Percentiles rank a stretch among this genome's conserved stretches.
Conservation (phyloP, 2,888 invertebrate species). For the Caenorhabditis angaria region DNA sequence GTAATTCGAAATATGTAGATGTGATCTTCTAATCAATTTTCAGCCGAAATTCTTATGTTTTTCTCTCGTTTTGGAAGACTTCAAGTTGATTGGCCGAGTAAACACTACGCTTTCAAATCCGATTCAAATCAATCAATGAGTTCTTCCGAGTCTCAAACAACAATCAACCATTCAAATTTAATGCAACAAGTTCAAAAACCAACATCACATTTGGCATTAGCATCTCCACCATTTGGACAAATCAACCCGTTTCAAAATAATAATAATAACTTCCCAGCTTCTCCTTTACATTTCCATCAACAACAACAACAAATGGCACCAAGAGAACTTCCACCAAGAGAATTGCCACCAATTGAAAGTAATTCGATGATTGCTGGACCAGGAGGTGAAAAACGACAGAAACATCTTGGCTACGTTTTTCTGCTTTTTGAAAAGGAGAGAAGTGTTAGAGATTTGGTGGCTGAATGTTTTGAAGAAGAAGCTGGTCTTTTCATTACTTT, state of each 20-base stretch:
- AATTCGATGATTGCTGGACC: neutral
- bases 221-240: conserved; percentile 35
- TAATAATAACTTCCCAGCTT: too few species aligned
- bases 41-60: conserved; percentile 96
- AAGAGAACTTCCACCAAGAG: neutral
- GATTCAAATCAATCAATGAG: conserved; percentile 89
- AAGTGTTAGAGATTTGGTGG: conserved; percentile 94
- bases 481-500: conserved; percentile 84
- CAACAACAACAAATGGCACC: too few species aligned
- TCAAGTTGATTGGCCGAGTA: conserved; percentile 99
- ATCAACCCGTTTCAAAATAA: conserved; percentile 36
- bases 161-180: neutral
- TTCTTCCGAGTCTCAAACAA: neutral
- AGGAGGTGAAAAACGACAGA: conserved; percentile 22
- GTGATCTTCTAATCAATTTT: too few species aligned
- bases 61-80: conserved; percentile 95
- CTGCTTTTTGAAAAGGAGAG: conserved; percentile 86
- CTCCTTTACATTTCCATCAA: too few species aligned
- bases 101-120: conserved; percentile 73
- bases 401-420: conserved; percentile 75
- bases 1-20: too few species aligned
- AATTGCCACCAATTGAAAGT: neutral
- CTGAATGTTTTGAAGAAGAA: conserved; percentile 95
- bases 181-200: neutral
- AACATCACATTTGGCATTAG: conserved; percentile 22